A percentile compares a stretch with the other conserved stretches of the same genome.
phyloP scores from a whole-genome alignment of 2,888 invertebrate species.

The Blastobasis adustella region DNA sequence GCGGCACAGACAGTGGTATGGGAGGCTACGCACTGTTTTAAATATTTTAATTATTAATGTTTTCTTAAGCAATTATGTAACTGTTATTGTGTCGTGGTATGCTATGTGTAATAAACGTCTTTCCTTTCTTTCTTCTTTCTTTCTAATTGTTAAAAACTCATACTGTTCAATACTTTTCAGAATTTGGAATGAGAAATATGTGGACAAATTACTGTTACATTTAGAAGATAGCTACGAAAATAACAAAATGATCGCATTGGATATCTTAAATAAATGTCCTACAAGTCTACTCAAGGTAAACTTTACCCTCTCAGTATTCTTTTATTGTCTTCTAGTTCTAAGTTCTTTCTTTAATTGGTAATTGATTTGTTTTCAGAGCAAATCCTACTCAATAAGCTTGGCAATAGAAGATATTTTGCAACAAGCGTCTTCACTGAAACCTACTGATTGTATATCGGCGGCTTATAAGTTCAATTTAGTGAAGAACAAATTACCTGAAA shows the following conservation, averaged over 20 bases:
- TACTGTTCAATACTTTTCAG: slow-evolving; percentile 23
- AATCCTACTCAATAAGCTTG: slow-evolving; percentile 33
- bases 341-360: background rate
- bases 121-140: too few species aligned
- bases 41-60: too few species aligned
- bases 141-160: too few species aligned
- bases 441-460: slow-evolving; percentile 84
- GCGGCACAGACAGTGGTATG: too few species aligned
- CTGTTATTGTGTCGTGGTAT: too few species aligned
- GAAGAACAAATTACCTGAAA: slow-evolving; percentile 26
- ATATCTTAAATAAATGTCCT: slow-evolving; percentile 64
- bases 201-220: slow-evolving; percentile 63
- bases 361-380: slow-evolving; percentile 22
- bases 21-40: too few species aligned
- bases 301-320: background rate
- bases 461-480: slow-evolving; percentile 74
- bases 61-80: too few species aligned
- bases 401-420: slow-evolving; percentile 51
- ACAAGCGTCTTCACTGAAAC: slow-evolving; percentile 80
- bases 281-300: slow-evolving; percentile 34
- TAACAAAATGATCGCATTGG: slow-evolving; percentile 80
- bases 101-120: too few species aligned
- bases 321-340: background rate
- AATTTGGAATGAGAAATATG: slow-evolving; percentile 44
- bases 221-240: slow-evolving; percentile 85